Evolutionary conservation across 2,888 invertebrate species (phyloP).

Genomic region (Theretra japonica): DNA sequence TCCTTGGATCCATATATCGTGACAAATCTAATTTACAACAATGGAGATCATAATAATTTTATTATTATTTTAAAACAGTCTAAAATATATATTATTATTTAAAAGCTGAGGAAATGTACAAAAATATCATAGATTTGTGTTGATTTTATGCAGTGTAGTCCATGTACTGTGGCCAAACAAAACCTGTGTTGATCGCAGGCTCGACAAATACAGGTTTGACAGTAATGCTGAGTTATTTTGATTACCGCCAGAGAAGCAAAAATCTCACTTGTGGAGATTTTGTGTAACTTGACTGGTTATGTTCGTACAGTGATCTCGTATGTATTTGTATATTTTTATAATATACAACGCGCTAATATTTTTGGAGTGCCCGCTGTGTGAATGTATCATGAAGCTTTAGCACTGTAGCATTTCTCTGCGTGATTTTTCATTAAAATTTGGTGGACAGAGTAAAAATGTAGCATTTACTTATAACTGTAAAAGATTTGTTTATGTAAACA

Average conservation of each 20-base stretch:
- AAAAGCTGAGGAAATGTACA: background rate
- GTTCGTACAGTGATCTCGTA: background rate
- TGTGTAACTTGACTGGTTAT: background rate
- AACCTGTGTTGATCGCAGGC: background rate
- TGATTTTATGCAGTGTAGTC: background rate
- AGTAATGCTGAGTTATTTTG: background rate
- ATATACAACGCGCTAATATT: background rate
- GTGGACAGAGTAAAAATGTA: constrained; percentile 72
- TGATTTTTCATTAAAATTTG: constrained; percentile 7
- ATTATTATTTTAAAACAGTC: too few relatives aligned
- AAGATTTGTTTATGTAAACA: constrained; percentile 77
- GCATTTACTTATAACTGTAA: constrained; percentile 65
- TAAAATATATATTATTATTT: background rate
- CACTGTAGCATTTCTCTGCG: background rate
- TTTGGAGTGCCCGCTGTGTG: background rate
- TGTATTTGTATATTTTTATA: background rate
- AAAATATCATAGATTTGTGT: background rate
- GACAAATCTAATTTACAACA: background rate
- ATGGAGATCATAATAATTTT: too few relatives aligned
- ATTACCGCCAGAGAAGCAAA: constrained; percentile 6
- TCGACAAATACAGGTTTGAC: background rate
- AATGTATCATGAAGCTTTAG: background rate
- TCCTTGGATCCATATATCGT: too few relatives aligned
- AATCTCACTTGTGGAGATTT: constrained; percentile 6
- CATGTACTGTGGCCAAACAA: background rate